Evolutionary conservation across 2,888 invertebrate species (phyloP), one percentile per base, ranked within the genome.

Genomic region (Ceriagrion tenellum): DNA sequence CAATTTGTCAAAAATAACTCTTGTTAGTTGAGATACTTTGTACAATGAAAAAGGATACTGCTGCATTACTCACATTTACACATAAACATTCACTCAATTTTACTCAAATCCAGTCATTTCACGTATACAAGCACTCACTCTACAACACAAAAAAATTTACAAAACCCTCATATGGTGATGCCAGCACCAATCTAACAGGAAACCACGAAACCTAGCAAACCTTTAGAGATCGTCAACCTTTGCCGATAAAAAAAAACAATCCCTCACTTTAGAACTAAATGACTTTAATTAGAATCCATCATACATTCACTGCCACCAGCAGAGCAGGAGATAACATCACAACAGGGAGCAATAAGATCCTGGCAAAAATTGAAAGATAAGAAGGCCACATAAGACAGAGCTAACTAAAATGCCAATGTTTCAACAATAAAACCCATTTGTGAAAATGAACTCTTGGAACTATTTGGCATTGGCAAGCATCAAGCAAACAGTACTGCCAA

Each of bases 31-130:
- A 74, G 93, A 93, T 93, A 93, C 40, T 93, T 93, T 93, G 93
- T 93, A 93, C 93, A 93, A 93, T 93, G 93, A 93, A 93, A 93
- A 93, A 93, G 93, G 93, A 69, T 63, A 93, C 93, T 93, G 93
- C 93, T 93, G 93, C 93, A 47, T 47, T 93, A 93, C 69, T 55
- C 93, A 91, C 63, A 93, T 47, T 69, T 69, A 47, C 40, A 93
- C 47, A 93, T 47, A 69, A 93, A 20, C 93, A 69, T 93, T 47
- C 93, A 69, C 18, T 74, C 93, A 93, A 93, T 69, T 59, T 93
- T 47, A 35, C 69, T 69, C 93, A 93, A 91, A 56, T 81, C 69
- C 63, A 47, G 13, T 93, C n/a, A 47, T 47, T 47, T 35, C 93
- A 93, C 47, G 20, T 47, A 69, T 47, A 26, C 93, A 69, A 93